Evolutionary conservation across 2,888 invertebrate species (phyloP), one percentile per base, ranked within the genome.

Genomic region (Mesorhabditis belari): DNA sequence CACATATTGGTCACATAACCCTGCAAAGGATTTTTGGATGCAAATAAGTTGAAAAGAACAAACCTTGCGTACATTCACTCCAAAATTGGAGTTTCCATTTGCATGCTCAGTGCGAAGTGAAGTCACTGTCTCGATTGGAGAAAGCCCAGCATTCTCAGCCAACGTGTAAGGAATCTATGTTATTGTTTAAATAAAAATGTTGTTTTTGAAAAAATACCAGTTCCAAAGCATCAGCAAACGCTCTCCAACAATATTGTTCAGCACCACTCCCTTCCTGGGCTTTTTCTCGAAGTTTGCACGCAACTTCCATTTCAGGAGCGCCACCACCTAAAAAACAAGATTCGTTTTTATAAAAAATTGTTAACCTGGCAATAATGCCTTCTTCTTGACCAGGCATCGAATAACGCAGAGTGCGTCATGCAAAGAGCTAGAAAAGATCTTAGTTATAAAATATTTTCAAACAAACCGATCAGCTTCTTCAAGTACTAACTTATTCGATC

Each of bases 1-100:
- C 92, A 86, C 83, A 98, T 98, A 84, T 96, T 92, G 2, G 95
- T 92, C 75, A 98, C 93, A 70, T 89, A 88, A 58, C 96, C 96
- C 85, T 85, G 77, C 56, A 70, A 58, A 23, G 9, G 12, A n/a
- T 51, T 19, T 17, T 51, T 51, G 52, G 21, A 29, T 17, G 35
- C 2, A 55, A 21, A 29, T 19, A 44, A 29, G 17, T 17, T 19
- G 25, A 26, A 12, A 29, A 1, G n/a, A 27, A 52, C 72, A 53
- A 69, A 85, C 85, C 83, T 86, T 85, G 68, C 95, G 87, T 63
- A 96, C 95, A 85, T 96, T 96, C 72, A 98, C 94, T 58, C 96
- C 96, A 54, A 92, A 89, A 70, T 88, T 89, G 66, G 86, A 87
- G 79, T 90, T 90, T 35, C 90, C 90, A 72, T 88, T 86, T 5